These are phyloP conservation scores for Pomatorhinus ruficollis DNA, from an alignment of 2,113 vertebrate species.

Conservation along the genomic window DNA sequence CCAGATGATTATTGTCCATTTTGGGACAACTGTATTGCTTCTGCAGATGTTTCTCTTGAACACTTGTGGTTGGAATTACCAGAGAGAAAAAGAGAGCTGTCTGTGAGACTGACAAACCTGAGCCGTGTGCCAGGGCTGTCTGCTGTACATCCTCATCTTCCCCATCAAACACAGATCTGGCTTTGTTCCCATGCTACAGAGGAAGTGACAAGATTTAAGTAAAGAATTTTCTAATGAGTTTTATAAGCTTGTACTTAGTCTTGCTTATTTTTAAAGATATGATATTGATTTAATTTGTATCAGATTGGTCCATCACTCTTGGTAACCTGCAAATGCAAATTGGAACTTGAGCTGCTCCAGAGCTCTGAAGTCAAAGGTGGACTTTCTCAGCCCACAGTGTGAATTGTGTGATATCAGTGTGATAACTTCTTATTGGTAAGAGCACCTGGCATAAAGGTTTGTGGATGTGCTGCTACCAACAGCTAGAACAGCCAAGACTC, in stretches of 20 bases:
- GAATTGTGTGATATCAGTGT: neutral
- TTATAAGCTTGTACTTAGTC: neutral
- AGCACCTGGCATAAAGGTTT: neutral
- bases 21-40: neutral
- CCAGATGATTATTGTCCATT: neutral
- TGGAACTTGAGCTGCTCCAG: neutral
- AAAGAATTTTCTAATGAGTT: neutral
- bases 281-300: neutral
- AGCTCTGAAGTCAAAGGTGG: neutral
- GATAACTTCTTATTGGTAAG: neutral
- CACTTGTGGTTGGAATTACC: neutral
- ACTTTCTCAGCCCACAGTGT: neutral
- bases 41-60: neutral
- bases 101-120: neutral
- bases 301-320: neutral
- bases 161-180: neutral
- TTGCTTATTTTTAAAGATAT: neutral
- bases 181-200: neutral
- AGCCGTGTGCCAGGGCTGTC: neutral
- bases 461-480: neutral
- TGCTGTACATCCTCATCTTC: neutral
- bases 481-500: neutral
- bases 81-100: neutral
- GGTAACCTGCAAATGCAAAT: neutral
- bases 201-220: neutral